phyloP scores from a whole-genome alignment of 2,113 vertebrate genomes.

The Ibidorhyncha struthersii region DNA sequence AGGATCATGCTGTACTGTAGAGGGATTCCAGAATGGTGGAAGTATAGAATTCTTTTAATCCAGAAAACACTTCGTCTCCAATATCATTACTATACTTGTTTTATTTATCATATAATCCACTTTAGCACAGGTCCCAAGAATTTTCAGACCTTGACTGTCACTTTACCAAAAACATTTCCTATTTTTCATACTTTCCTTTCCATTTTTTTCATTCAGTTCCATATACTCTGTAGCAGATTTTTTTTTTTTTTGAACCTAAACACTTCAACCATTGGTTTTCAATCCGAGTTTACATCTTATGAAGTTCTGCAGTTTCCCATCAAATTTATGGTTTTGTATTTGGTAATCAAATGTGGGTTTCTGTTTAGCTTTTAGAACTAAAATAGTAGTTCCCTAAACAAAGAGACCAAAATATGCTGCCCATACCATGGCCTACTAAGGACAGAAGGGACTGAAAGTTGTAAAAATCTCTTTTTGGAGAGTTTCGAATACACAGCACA shows the following conservation, averaged over 20 bases:
- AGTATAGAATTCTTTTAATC: background rate
- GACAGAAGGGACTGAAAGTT: background rate
- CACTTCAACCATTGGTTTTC: background rate
- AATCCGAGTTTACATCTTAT: background rate
- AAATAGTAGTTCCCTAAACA: background rate
- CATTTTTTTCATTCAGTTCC: background rate
- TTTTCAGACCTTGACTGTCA: background rate
- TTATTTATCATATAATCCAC: background rate
- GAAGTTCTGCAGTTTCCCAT: background rate
- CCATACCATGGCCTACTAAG: background rate
- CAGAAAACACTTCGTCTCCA: background rate
- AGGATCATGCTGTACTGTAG: background rate
- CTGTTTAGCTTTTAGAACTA: background rate
- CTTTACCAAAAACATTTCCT: background rate
- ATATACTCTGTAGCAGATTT: background rate
- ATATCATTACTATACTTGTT: background rate
- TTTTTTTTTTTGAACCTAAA: background rate
- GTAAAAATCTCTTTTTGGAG: background rate
- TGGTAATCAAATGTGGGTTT: background rate
- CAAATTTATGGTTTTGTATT: background rate
- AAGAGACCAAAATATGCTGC: background rate
- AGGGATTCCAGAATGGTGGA: background rate
- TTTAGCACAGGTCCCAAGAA: background rate
- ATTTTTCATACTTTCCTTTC: background rate
- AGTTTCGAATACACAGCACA: background rate